Base-by-base conservation (phyloP, 2,113 vertebrate species). In the Equus quagga region DNA sequence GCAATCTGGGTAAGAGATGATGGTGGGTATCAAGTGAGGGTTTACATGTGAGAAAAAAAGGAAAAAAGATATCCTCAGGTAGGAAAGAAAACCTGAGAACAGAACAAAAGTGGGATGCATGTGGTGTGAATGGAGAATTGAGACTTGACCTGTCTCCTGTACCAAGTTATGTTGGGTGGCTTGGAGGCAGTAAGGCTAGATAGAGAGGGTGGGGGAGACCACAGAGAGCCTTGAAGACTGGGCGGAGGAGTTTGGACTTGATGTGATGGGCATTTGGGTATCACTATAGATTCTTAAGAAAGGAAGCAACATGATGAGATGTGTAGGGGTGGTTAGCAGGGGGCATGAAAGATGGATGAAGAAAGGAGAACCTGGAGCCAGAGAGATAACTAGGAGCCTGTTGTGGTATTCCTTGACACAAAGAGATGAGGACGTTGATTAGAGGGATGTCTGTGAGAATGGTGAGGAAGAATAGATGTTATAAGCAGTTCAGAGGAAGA, bases 391-490 rank as follows among this genome's bases (percentile, higher is more conserved):
- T 72, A 14, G 19, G 67, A 89, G 26, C 49, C 75, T 86, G 13
- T 58, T 82, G 33, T 69, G 67, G 58, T 89, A 65, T 93, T 95
- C 46, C n/a, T 56, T 62, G 80, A 58, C 83, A 87, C 89, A 72
- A 69, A 85, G 36, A 94, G 78, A 76, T 58, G 44, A 97, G 70
- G 8, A 83, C 69, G 75, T 91, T 58, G 70, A 91, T 96, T 88
- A 94, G 60, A 95, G 60, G 28, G 70, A 19, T 93, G 23, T 93
- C 36, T 81, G 69, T 96, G 76, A 96, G 81, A 75, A 85, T 84
- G 85, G 24, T 80, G 33, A 92, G 90, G 78, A 90, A 73, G 83
- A 41, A 31, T 58, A 33, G 54, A 56, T 90, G 78, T 78, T 79
- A 72, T 23, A 88, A 44, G 36, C 72, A 91, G 6, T 91, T 96